Conservation (phyloP, 2,113 vertebrate species). For the Sebastes fasciatus region DNA sequence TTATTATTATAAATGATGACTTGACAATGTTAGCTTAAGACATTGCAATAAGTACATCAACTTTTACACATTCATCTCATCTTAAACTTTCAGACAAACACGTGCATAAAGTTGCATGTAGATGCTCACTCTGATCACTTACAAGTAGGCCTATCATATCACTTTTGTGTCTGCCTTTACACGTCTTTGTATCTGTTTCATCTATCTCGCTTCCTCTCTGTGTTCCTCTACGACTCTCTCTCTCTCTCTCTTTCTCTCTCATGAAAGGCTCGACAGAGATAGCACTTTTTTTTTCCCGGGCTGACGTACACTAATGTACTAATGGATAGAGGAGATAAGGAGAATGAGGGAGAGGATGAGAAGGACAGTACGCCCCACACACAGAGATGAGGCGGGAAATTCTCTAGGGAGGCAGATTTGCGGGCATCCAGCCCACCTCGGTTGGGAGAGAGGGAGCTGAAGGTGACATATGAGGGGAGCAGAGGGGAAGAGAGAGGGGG, state of each 20-base stretch:
- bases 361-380: conserved; percentile 34
- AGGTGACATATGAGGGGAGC: conserved; percentile 66
- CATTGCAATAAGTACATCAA: neutral
- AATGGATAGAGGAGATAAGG: conserved; percentile 58
- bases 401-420: conserved; percentile 63
- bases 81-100: neutral
- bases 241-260: conserved; percentile 24
- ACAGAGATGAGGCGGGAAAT: conserved; percentile 33
- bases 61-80: neutral
- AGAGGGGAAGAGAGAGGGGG: neutral
- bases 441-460: conserved; percentile 57
- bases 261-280: conserved; percentile 41
- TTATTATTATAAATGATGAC: neutral
- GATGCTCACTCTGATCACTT: neutral
- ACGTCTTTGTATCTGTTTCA: conserved; percentile 1
- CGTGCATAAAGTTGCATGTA: neutral
- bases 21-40: neutral
- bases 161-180: neutral
- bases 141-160: neutral
- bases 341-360: conserved; percentile 44
- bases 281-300: conserved; percentile 20
- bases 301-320: conserved; percentile 66
- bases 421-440: conserved; percentile 58
- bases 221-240: conserved; percentile 7
- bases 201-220: neutral